phyloP scores from a whole-genome alignment of 2,113 vertebrate genomes.

The Catharus minimus region DNA sequence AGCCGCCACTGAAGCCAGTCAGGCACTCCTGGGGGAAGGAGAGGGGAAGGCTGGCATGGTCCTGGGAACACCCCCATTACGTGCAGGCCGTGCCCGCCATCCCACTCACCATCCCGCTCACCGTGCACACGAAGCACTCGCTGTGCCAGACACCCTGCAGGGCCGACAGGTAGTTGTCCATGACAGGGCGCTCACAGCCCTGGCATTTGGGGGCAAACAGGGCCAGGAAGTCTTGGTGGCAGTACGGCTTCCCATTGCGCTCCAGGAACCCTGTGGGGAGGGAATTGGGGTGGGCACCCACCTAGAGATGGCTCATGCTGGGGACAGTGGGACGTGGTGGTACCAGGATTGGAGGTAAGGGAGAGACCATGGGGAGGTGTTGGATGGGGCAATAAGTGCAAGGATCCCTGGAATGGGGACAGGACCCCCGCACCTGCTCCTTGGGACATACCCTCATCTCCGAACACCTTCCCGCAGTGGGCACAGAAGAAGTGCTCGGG shows the following conservation, averaged over 20 bases:
- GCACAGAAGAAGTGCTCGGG: slow-evolving; percentile 94
- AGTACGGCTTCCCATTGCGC: slow-evolving; percentile 86
- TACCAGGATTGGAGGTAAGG: too few species aligned
- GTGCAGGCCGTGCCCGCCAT: fast-evolving
- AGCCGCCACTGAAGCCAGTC: slow-evolving; percentile 71
- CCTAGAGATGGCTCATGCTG: fast-evolving
- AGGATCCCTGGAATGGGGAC: too few species aligned
- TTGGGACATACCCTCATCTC: slow-evolving; percentile 76
- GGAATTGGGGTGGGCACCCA: fast-evolving
- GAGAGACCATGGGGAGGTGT: fast-evolving
- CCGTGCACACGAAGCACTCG: slow-evolving; percentile 90
- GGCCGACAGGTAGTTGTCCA: slow-evolving; percentile 86
- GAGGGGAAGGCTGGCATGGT: not conserved
- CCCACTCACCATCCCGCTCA: slow-evolving; percentile 82
- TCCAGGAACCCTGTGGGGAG: slow-evolving; percentile 80
- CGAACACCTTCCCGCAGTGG: slow-evolving; percentile 85
- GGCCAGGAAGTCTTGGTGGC: slow-evolving; percentile 84
- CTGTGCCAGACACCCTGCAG: slow-evolving; percentile 87
- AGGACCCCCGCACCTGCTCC: not conserved
- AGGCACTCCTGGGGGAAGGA: slow-evolving; percentile 81
- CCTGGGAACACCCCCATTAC: fast-evolving
- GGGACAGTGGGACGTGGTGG: fast-evolving
- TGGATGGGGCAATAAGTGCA: fast-evolving
- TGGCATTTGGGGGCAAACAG: slow-evolving; percentile 89
- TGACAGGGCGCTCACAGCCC: slow-evolving; percentile 83